Evolutionary conservation across 2,797 vertebrate genomes (phyloP).

Genomic region (Nyctibius grandis): DNA sequence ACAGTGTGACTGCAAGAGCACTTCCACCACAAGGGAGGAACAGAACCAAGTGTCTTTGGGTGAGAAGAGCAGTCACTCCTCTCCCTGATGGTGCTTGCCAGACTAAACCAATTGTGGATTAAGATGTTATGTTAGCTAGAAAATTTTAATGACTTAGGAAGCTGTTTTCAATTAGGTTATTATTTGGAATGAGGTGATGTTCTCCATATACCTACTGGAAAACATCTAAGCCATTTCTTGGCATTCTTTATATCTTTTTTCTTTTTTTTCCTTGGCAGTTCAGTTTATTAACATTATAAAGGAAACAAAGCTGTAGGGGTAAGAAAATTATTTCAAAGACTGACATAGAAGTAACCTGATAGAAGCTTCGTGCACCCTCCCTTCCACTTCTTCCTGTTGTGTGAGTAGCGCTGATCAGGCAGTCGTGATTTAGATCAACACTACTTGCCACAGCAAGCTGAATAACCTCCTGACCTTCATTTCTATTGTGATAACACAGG

Average conservation of each 20-base stretch:
- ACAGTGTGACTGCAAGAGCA: not conserved
- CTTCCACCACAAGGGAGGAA: not conserved
- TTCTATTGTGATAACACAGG: constrained; percentile 25
- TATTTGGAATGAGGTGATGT: not conserved
- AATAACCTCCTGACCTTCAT: constrained; percentile 45
- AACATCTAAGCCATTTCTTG: not conserved
- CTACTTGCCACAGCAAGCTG: constrained; percentile 51
- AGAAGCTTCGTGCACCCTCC: constrained; percentile 30
- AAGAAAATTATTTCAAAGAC: constrained; percentile 42
- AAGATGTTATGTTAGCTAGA: not conserved
- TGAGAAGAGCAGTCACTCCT: not conserved
- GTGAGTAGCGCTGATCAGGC: not conserved
- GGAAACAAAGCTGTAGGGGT: constrained; percentile 11
- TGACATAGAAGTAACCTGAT: not conserved
- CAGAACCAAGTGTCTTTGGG: not conserved
- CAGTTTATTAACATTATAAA: constrained; percentile 46
- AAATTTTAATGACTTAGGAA: not conserved
- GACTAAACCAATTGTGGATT: not conserved
- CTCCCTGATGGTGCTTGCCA: not conserved
- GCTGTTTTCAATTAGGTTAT: not conserved
- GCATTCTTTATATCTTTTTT: not conserved
- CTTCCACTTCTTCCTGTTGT: constrained; percentile 51
- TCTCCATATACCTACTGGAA: not conserved
- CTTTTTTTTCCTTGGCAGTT: not conserved
- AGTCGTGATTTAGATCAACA: constrained; percentile 46